Evolutionary conservation across 2,888 invertebrate genomes (phyloP).

Genomic region (Idaea biselata): DNA sequence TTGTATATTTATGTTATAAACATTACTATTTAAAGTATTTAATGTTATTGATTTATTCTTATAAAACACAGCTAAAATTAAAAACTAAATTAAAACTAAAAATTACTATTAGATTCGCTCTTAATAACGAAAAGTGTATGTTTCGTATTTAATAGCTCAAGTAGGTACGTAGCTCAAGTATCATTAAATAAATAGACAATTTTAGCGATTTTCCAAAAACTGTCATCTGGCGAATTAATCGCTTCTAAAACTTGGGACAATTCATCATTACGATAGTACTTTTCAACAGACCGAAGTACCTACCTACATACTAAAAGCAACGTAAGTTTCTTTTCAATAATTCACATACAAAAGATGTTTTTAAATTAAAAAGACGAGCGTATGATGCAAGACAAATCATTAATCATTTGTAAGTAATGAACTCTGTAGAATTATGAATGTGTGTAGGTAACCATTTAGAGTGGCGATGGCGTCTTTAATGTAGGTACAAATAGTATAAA

Average conservation of each 20-base stretch:
- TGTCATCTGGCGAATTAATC: not conserved
- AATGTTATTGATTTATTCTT: too few relatives aligned
- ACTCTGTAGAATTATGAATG: not conserved
- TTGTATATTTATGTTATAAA: too few relatives aligned
- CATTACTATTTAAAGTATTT: too few relatives aligned
- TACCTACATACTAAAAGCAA: too few relatives aligned
- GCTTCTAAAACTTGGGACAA: not conserved
- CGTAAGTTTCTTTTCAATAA: not conserved
- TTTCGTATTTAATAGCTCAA: too few relatives aligned
- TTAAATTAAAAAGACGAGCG: not conserved
- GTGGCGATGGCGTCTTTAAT: not conserved
- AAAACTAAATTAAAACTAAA: too few relatives aligned
- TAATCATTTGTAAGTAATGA: not conserved
- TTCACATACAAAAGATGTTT: not conserved
- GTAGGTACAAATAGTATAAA: not conserved
- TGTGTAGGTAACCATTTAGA: not conserved
- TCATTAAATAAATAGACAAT: too few relatives aligned
- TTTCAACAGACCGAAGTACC: constrained; percentile 3
- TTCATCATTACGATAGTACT: not conserved
- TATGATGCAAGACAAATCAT: not conserved
- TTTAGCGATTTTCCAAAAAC: too few relatives aligned
- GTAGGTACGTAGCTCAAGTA: too few relatives aligned
- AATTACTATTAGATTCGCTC: too few relatives aligned
- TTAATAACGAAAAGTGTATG: too few relatives aligned
- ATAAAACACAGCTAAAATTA: too few relatives aligned